phyloP scores from a whole-genome alignment of 1,140 invertebrate species.

The Sarcophaga bullata region DNA sequence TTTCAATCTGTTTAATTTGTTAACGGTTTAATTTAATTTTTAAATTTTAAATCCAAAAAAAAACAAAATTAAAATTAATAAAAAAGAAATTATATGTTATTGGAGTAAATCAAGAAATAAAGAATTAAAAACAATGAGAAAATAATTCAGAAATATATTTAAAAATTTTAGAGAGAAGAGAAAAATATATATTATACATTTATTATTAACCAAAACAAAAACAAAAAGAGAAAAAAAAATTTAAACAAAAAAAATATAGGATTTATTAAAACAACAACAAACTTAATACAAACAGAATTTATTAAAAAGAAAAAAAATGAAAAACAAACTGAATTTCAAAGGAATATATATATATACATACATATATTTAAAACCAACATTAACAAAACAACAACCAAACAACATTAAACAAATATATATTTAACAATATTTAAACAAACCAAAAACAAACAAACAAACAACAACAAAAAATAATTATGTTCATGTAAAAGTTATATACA shows the following conservation, averaged over 20 bases:
- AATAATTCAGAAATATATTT: neutral
- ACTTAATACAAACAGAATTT: constrained; percentile 29
- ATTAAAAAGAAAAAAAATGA: constrained; percentile 6
- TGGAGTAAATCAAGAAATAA: neutral
- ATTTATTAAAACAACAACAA: constrained; percentile 35
- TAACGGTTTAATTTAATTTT: constrained; percentile 22
- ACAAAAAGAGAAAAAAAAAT: neutral
- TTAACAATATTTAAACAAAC: neutral
- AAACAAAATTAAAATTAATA: neutral
- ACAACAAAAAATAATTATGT: constrained; percentile 35
- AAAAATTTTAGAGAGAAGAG: constrained; percentile 36
- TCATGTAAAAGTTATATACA: constrained; percentile 42
- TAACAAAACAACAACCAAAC: constrained; percentile 35
- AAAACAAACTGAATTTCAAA: no score
- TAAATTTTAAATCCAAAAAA: no score
- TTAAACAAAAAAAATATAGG: constrained; percentile 33
- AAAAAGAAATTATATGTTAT: constrained; percentile 26
- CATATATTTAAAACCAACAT: neutral
- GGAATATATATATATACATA: no score
- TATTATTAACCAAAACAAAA: constrained; percentile 25
- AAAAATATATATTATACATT: constrained; percentile 43
- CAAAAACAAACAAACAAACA: constrained; percentile 32
- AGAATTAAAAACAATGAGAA: no score
- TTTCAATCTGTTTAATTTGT: neutral
- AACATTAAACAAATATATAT: neutral